Evolutionary conservation across 1,140 invertebrate species (phyloP).

Genomic region (Cotesia vestalis): DNA sequence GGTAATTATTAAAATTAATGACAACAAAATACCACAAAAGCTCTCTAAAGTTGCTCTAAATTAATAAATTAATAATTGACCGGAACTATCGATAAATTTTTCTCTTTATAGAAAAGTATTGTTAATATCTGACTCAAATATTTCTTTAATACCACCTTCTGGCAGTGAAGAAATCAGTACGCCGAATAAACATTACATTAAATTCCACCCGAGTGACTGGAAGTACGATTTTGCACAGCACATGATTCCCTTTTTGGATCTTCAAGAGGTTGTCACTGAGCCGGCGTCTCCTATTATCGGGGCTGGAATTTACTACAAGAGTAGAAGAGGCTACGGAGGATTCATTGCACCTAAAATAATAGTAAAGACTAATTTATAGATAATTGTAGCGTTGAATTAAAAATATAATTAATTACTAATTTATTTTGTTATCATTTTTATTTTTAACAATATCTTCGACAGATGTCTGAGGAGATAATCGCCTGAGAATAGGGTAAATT

Average conservation of each 20-base stretch:
- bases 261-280: constrained; percentile 10
- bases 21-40: not conserved
- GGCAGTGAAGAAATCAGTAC: not conserved
- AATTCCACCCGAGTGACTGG: not conserved
- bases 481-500: too few species aligned
- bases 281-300: not conserved
- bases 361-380: not conserved
- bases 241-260: constrained; percentile 10
- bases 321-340: not conserved
- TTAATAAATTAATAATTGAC: not conserved
- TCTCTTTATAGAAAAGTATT: not conserved
- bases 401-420: too few species aligned
- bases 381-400: too few species aligned
- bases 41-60: not conserved
- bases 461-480: too few species aligned
- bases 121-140: not conserved
- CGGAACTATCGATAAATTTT: too few species aligned
- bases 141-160: too few species aligned
- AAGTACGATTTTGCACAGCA: not conserved
- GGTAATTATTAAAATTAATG: not conserved
- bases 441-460: too few species aligned
- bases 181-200: constrained; percentile 1
- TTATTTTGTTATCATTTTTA: too few species aligned
- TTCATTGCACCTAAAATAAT: not conserved
- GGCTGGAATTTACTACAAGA: not conserved